phyloP scores from a whole-genome alignment of 2,797 vertebrate genomes.

The Uromys caudimaculatus region DNA sequence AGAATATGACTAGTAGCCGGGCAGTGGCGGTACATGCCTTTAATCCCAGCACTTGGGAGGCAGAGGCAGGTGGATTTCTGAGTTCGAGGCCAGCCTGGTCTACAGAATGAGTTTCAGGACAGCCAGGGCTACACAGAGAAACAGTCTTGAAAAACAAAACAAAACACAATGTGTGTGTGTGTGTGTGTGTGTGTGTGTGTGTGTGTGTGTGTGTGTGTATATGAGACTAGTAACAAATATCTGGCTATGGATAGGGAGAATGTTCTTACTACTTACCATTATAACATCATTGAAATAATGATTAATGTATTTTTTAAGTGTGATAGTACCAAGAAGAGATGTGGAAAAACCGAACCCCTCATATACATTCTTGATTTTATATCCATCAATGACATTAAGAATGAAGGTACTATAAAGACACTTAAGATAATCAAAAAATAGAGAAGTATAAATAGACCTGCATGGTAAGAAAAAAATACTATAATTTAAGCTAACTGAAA shows the following conservation, averaged over 20 bases:
- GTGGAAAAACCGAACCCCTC: not conserved
- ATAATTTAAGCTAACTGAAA: not conserved
- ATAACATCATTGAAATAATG: slow-evolving; percentile 13
- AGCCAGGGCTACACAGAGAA: too few species aligned
- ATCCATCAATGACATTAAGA: not conserved
- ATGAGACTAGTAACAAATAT: slow-evolving; percentile 4
- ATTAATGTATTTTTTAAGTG: not conserved
- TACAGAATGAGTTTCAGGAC: too few species aligned
- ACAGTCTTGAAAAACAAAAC: too few species aligned
- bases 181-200: too few species aligned
- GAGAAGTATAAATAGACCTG: not conserved
- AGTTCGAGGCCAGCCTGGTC: too few species aligned
- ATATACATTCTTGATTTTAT: not conserved
- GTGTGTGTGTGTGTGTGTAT: too few species aligned
- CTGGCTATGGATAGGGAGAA: not conserved
- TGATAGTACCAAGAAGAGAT: not conserved
- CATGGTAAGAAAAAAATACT: not conserved
- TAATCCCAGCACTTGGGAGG: too few species aligned
- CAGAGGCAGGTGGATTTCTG: too few species aligned
- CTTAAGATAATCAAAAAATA: slow-evolving; percentile 14
- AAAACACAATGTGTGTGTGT: too few species aligned
- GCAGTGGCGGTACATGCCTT: too few species aligned
- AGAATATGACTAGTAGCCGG: slow-evolving; percentile 31
- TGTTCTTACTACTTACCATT: not conserved
- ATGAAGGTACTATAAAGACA: not conserved